phyloP scores from a whole-genome alignment of 2,113 vertebrate genomes.

The Cercopithecus mona region DNA sequence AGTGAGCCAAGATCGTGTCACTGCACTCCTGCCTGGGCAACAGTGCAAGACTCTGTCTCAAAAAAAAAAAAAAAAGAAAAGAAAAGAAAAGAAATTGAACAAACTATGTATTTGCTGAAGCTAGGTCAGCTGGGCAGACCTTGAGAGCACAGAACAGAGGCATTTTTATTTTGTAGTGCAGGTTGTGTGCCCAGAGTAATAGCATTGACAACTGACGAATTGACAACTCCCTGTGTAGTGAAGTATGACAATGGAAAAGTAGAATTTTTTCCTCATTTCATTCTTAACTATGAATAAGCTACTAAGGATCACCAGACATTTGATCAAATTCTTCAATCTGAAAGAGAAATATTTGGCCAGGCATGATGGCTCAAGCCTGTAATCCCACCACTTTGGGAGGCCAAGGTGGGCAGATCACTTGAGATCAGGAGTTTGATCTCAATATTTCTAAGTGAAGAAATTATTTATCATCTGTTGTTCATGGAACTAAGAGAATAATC shows the following conservation, averaged over 20 bases:
- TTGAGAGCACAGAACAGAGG: background rate
- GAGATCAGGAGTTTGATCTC: no score
- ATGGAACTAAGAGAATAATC: background rate
- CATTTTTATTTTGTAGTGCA: background rate
- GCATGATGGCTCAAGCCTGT: no score
- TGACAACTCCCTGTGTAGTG: no score
- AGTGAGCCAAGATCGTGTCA: no score
- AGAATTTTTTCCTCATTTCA: background rate
- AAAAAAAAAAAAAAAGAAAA: background rate
- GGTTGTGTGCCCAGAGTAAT: background rate
- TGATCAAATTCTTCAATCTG: background rate
- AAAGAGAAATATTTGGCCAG: background rate
- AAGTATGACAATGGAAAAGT: background rate
- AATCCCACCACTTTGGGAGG: no score
- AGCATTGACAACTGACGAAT: no score
- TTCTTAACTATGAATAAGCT: background rate
- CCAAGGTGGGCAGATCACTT: no score
- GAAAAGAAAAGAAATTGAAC: background rate
- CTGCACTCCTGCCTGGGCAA: no score
- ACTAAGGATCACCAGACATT: background rate
- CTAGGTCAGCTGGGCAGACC: background rate
- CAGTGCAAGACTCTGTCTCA: no score
- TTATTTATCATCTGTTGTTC: background rate
- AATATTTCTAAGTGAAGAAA: background rate
- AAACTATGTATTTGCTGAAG: background rate